Conservation (phyloP, 2,113 vertebrate genomes). For the Otolemur garnettii region DNA sequence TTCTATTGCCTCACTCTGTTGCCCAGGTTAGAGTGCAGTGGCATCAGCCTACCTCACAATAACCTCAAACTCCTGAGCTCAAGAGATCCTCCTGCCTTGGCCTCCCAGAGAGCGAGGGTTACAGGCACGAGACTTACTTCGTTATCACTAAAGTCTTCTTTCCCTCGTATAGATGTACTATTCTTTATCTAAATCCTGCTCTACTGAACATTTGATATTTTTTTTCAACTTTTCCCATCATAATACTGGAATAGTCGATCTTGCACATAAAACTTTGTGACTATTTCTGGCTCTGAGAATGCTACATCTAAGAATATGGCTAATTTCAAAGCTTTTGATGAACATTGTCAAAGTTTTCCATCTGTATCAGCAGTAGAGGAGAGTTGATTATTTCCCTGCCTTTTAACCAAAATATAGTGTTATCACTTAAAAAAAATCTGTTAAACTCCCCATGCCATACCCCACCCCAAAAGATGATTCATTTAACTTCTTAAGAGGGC, state of each 20-base stretch:
- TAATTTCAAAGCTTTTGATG: neutral
- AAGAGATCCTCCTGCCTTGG: no score
- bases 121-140: neutral
- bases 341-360: neutral
- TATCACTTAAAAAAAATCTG: slow-evolving; percentile 40
- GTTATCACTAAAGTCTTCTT: neutral
- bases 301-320: neutral
- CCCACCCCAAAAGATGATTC: neutral
- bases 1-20: neutral
- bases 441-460: neutral
- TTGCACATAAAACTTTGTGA: neutral
- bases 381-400: neutral
- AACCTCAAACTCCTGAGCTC: no score
- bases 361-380: neutral
- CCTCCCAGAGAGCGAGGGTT: no score
- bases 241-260: slow-evolving; percentile 4
- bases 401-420: neutral
- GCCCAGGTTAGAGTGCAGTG: no score
- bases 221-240: neutral
- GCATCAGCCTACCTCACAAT: no score
- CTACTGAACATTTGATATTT: neutral
- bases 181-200: neutral
- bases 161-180: neutral
- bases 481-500: neutral
- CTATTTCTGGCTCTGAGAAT: neutral